Percentiles rank a stretch among this genome's conserved stretches.
phyloP scores from a whole-genome alignment of 2,888 invertebrate species.

The Agonopterix heracliana region DNA sequence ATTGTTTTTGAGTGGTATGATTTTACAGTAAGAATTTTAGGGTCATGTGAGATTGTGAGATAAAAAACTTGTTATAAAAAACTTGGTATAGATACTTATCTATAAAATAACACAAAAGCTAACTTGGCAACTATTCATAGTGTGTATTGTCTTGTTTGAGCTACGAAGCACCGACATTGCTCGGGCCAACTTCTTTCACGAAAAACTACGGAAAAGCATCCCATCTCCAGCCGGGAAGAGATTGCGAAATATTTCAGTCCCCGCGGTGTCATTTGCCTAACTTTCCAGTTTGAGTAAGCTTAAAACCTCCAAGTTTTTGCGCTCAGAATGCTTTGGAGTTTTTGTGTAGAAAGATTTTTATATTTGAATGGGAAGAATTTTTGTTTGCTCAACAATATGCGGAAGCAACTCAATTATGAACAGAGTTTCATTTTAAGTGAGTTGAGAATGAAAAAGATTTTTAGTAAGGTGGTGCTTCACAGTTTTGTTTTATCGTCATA shows the following conservation, averaged over 20 bases:
- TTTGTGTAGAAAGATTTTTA: constrained; percentile 36
- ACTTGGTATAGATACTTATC: background rate
- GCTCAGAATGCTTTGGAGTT: constrained; percentile 37
- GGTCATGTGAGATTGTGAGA: too few species aligned
- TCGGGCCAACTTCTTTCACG: constrained; percentile 44
- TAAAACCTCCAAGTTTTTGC: constrained; percentile 53
- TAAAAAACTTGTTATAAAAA: too few species aligned
- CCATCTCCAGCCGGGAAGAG: constrained; percentile 50
- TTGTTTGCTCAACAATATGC: constrained; percentile 24
- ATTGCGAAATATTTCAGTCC: constrained; percentile 65
- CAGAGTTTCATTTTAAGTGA: too few species aligned
- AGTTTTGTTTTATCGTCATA: too few species aligned
- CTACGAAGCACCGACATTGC: constrained; percentile 34
- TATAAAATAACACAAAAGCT: constrained; percentile 37
- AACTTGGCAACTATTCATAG: constrained; percentile 44
- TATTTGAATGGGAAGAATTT: constrained; percentile 33
- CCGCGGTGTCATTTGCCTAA: constrained; percentile 66
- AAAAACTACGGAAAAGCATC: constrained; percentile 50
- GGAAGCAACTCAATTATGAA: constrained; percentile 20
- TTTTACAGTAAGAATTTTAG: too few species aligned
- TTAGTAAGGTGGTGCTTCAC: too few species aligned
- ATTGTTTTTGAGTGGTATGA: too few species aligned
- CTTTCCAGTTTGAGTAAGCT: constrained; percentile 65
- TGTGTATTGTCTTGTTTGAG: constrained; percentile 46
- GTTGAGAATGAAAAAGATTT: too few species aligned